These are phyloP conservation scores for Zosterops lateralis DNA, from an alignment of 2,113 vertebrate species.

Conservation along the genomic window DNA sequence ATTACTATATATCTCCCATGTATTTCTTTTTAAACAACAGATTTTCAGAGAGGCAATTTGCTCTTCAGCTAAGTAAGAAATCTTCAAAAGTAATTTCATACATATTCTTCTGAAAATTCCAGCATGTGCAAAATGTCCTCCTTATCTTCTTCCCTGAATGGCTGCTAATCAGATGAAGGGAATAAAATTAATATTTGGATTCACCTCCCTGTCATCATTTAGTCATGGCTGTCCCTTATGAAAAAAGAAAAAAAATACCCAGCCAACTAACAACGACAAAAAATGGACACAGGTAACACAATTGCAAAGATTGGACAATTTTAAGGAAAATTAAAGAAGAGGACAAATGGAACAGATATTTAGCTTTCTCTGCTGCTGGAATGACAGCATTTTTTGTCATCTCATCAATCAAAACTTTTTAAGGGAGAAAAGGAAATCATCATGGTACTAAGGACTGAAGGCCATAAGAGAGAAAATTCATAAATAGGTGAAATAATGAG, in stretches of 20 bases:
- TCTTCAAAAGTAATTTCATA: neutral
- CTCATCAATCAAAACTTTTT: neutral
- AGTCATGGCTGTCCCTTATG: neutral
- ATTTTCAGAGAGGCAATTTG: neutral
- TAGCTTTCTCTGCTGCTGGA: neutral
- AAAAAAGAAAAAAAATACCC: neutral
- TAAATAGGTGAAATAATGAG: neutral
- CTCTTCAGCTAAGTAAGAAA: neutral
- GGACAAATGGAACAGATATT: neutral
- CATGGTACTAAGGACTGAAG: neutral
- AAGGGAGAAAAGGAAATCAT: neutral
- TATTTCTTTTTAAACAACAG: neutral
- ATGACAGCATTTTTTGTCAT: neutral
- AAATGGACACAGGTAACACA: neutral
- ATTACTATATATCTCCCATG: neutral
- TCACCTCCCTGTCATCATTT: neutral
- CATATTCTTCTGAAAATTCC: neutral
- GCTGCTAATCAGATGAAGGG: neutral
- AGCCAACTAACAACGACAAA: neutral
- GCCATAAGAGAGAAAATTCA: neutral
- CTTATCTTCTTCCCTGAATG: neutral
- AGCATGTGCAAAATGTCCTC: neutral
- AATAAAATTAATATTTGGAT: neutral
- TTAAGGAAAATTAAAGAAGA: neutral
- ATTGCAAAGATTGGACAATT: neutral